Percentiles rank a stretch among this genome's conserved stretches.
These are phyloP conservation scores for Aradophagus sp. DNA, from an alignment of 1,140 invertebrate species.

Conservation along the genomic window DNA sequence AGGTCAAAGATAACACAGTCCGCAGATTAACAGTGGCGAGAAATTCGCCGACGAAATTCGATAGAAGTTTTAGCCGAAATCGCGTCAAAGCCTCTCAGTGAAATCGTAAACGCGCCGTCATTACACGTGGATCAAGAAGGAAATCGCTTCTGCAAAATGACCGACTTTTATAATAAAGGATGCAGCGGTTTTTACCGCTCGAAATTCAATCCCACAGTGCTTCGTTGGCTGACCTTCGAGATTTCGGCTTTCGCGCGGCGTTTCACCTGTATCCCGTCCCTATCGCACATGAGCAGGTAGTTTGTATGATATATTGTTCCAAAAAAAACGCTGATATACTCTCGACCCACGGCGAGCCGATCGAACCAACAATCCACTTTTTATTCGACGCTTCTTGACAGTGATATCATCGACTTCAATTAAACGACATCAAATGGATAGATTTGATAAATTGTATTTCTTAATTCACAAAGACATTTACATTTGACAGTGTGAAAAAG, in stretches of 20 bases:
- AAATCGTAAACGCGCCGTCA: conserved; percentile 14
- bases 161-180: conserved; percentile 36
- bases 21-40: background rate
- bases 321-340: conserved; percentile 12
- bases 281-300: conserved; percentile 15
- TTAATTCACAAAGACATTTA: background rate
- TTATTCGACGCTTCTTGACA: too few species aligned
- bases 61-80: background rate
- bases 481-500: too few species aligned
- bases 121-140: conserved; percentile 27
- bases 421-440: too few species aligned
- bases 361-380: conserved; percentile 2
- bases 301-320: conserved; percentile 28
- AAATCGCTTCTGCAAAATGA: conserved; percentile 18
- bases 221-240: conserved; percentile 34
- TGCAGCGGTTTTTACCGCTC: conserved; percentile 27
- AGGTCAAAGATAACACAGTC: conserved; percentile 34
- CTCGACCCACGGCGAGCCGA: background rate
- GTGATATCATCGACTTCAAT: too few species aligned
- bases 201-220: conserved; percentile 38
- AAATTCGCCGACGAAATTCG: too few species aligned
- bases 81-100: too few species aligned
- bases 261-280: conserved; percentile 43
- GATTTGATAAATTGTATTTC: too few species aligned
- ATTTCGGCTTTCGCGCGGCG: conserved; percentile 46